Evolutionary conservation across 2,113 vertebrate species (phyloP).

Genomic region (Chloebia gouldiae): DNA sequence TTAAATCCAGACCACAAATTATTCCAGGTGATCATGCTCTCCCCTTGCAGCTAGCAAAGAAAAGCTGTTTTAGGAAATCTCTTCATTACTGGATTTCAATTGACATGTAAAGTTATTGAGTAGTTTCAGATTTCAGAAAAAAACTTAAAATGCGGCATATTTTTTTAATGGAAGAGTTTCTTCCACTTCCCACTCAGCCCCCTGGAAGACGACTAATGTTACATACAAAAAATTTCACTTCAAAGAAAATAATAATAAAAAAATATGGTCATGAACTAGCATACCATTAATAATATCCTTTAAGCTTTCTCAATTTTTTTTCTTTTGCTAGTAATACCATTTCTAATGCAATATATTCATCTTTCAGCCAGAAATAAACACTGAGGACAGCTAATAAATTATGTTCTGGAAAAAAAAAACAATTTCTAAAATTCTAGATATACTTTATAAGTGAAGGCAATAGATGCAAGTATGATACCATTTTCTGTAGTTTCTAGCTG

Average conservation of each 20-base stretch:
- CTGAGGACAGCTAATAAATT: conserved; percentile 23
- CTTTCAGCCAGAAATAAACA: conserved; percentile 22
- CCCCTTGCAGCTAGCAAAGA: neutral
- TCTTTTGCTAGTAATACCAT: neutral
- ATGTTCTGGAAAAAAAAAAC: neutral
- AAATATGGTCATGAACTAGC: neutral
- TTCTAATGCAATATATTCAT: neutral
- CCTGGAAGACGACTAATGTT: neutral
- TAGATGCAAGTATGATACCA: neutral
- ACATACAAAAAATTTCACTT: neutral
- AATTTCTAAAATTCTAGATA: neutral
- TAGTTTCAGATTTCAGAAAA: neutral
- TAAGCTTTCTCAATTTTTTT: neutral
- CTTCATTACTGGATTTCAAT: neutral
- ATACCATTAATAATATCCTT: neutral
- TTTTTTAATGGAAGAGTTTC: neutral
- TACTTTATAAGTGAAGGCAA: neutral
- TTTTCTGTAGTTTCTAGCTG: neutral
- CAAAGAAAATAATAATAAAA: neutral
- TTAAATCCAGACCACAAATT: neutral
- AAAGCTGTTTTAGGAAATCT: neutral
- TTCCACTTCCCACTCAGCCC: neutral
- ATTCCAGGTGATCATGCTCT: neutral
- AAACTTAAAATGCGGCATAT: neutral
- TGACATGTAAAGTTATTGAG: neutral